phyloP scores from a whole-genome alignment of 2,797 vertebrate genomes.

The Clamator glandarius region DNA sequence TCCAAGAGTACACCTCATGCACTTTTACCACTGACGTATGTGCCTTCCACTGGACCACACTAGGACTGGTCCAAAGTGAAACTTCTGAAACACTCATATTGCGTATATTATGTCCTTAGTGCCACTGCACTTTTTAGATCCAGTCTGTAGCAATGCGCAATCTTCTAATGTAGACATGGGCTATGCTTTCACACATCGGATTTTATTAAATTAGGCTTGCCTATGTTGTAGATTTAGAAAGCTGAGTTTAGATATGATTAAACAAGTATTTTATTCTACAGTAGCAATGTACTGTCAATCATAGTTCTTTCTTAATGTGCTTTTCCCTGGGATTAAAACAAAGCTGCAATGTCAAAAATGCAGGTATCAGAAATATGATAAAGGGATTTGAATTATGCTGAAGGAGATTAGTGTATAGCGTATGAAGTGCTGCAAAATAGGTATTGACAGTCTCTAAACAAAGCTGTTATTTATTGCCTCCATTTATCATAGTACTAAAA shows the following conservation, averaged over 20 bases:
- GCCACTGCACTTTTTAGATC: not conserved
- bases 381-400: constrained; percentile 8
- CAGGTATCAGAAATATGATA: constrained; percentile 11
- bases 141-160: not conserved
- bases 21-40: not conserved
- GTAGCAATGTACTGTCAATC: not conserved
- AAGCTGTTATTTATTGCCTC: constrained; percentile 46
- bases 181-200: not conserved
- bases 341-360: not conserved
- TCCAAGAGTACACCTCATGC: not conserved
- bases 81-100: rapidly evolving
- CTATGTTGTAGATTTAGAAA: not conserved
- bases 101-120: not conserved
- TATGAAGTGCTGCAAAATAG: constrained; percentile 8
- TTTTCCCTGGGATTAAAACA: constrained; percentile 26
- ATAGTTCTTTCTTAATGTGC: not conserved
- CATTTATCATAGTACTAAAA: constrained; percentile 29
- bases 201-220: not conserved
- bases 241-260: not conserved
- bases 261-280: not conserved
- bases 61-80: not conserved
- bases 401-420: constrained; percentile 12
- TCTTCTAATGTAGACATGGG: not conserved
- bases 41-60: not conserved
- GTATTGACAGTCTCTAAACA: constrained; percentile 4